A percentile compares a stretch with the other conserved stretches of the same genome.
phyloP scores from a whole-genome alignment of 2,113 vertebrate species.

The Aramus guarauna region DNA sequence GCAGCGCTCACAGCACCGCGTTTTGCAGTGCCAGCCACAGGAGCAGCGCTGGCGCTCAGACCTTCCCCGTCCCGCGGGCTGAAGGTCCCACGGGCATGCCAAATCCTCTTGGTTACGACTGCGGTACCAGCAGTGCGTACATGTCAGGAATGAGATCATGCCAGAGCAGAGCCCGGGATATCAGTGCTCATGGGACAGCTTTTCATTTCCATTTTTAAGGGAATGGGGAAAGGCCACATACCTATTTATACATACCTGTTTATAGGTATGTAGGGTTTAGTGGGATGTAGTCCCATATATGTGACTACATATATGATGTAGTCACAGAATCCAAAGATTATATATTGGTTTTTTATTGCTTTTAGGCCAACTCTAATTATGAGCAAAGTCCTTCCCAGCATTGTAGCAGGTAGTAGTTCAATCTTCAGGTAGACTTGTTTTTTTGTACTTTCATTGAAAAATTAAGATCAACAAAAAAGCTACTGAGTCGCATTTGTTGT shows the following conservation, averaged over 20 bases:
- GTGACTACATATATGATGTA: too few relatives aligned
- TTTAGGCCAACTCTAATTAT: not conserved
- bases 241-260: not conserved
- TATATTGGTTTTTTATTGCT: not conserved
- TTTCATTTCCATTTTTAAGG: not conserved
- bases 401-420: not conserved
- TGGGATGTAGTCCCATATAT: too few relatives aligned
- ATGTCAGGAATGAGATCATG: not conserved
- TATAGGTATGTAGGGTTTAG: not conserved
- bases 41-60: not conserved
- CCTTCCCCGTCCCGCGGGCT: not conserved
- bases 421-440: not conserved
- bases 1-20: accelerated
- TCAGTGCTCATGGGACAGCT: not conserved
- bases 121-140: accelerated
- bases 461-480: not conserved
- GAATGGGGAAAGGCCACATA: not conserved
- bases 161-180: not conserved
- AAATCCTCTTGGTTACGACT: not conserved
- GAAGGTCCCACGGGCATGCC: not conserved
- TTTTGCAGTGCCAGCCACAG: not conserved
- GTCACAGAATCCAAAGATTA: not conserved
- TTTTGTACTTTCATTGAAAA: not conserved
- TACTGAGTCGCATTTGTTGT: not conserved
- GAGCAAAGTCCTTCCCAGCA: not conserved